These are phyloP conservation scores for Bibio marci DNA, from an alignment of 2,888 invertebrate species.

Conservation along the genomic window DNA sequence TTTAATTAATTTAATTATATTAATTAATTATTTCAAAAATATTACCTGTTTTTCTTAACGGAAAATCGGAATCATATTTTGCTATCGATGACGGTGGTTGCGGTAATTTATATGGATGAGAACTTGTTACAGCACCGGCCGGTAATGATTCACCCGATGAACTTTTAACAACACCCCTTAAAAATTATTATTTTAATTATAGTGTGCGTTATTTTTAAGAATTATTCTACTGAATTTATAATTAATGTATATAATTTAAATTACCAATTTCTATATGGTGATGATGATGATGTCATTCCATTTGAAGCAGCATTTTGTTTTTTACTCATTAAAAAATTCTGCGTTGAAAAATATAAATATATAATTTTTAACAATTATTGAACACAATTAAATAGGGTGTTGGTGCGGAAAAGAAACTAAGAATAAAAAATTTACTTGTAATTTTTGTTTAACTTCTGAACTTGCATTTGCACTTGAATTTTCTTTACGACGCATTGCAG, in stretches of 20 bases:
- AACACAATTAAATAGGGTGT: not conserved
- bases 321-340: constrained; percentile 68
- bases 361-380: not conserved
- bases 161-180: constrained; percentile 46
- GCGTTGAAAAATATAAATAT: constrained; percentile 13
- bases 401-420: no score
- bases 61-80: constrained; percentile 55
- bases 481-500: constrained; percentile 85
- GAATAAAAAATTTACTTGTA: constrained; percentile 49
- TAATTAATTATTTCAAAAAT: constrained; percentile 2
- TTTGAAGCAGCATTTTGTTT: constrained; percentile 63
- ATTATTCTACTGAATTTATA: no score
- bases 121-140: constrained; percentile 36
- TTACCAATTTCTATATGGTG: constrained; percentile 68
- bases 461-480: constrained; percentile 94
- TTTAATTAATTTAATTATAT: no score
- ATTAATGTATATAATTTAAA: no score
- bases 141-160: constrained; percentile 47
- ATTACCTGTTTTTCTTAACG: constrained; percentile 86
- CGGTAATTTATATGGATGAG: constrained; percentile 53
- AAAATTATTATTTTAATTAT: constrained; percentile 7
- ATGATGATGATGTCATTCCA: constrained; percentile 44
- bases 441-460: constrained; percentile 87
- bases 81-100: constrained; percentile 35
- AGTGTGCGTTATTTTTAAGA: not conserved